phyloP scores from a whole-genome alignment of 2,797 vertebrate species.

The Alosa sapidissima region DNA sequence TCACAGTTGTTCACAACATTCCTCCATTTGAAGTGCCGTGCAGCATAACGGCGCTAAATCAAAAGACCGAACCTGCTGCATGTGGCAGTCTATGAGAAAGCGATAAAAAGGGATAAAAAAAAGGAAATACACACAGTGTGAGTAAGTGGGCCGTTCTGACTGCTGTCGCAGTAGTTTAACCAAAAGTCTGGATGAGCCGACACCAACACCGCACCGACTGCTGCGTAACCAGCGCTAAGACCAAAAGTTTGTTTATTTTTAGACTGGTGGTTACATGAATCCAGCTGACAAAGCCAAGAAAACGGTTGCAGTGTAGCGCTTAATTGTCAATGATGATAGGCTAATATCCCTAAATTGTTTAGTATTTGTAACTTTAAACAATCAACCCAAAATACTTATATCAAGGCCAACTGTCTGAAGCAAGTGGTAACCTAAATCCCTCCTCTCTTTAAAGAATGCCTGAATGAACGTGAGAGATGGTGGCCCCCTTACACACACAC shows the following conservation, averaged over 20 bases:
- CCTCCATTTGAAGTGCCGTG: slow-evolving; percentile 58
- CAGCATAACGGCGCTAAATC: slow-evolving; percentile 44
- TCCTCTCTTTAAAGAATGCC: not conserved
- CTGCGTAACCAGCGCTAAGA: not conserved
- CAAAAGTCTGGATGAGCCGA: no score
- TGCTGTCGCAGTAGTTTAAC: no score
- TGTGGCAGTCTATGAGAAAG: not conserved
- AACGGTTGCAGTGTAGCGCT: not conserved
- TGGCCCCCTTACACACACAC: not conserved
- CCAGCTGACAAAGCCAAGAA: not conserved
- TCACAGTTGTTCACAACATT: slow-evolving; percentile 69
- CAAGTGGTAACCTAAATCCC: not conserved
- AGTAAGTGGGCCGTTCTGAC: no score
- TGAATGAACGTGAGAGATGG: slow-evolving; percentile 1
- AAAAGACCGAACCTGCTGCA: not conserved
- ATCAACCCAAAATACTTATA: not conserved
- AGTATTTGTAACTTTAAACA: no score
- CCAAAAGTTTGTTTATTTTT: not conserved
- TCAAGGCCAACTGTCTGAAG: not conserved
- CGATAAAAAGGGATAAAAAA: no score
- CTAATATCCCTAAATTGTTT: no score
- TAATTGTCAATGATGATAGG: no score
- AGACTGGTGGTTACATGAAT: not conserved
- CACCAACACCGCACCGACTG: no score
- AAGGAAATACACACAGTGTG: not conserved